These are phyloP conservation scores for Hippopotamyrus pictus DNA, from an alignment of 2,797 vertebrate species.

Conservation along the genomic window DNA sequence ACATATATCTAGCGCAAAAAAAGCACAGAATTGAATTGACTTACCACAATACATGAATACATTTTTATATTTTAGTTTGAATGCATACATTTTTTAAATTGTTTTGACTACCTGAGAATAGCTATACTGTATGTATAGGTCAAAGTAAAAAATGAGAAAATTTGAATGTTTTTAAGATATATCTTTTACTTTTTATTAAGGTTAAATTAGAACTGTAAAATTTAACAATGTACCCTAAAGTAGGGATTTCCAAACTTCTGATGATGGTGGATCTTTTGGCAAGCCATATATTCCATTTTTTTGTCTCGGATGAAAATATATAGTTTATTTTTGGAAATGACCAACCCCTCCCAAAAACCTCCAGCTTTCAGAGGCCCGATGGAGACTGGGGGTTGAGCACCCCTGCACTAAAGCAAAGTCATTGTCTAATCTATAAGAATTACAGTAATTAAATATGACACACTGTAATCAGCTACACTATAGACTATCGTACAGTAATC, in stretches of 20 bases:
- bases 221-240: neutral
- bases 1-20: slow-evolving; percentile 67
- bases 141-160: neutral
- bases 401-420: neutral
- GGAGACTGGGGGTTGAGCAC: neutral
- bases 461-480: slow-evolving; percentile 7
- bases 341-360: neutral
- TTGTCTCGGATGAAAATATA: neutral
- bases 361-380: neutral
- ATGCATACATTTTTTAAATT: slow-evolving; percentile 41
- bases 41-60: slow-evolving; percentile 44
- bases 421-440: slow-evolving; percentile 17
- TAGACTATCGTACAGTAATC: neutral
- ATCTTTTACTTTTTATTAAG: neutral
- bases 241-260: neutral
- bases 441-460: neutral
- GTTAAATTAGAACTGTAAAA: slow-evolving; percentile 5
- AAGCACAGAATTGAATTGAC: slow-evolving; percentile 57
- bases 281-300: neutral
- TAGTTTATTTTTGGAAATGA: neutral
- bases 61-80: slow-evolving; percentile 43
- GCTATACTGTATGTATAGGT: slow-evolving; percentile 50
- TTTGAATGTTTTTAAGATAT: neutral
- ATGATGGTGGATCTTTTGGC: neutral
- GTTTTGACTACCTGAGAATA: slow-evolving; percentile 39